Base-by-base conservation (phyloP, 1,140 invertebrate species). In the Drosophila tropicalis region DNA sequence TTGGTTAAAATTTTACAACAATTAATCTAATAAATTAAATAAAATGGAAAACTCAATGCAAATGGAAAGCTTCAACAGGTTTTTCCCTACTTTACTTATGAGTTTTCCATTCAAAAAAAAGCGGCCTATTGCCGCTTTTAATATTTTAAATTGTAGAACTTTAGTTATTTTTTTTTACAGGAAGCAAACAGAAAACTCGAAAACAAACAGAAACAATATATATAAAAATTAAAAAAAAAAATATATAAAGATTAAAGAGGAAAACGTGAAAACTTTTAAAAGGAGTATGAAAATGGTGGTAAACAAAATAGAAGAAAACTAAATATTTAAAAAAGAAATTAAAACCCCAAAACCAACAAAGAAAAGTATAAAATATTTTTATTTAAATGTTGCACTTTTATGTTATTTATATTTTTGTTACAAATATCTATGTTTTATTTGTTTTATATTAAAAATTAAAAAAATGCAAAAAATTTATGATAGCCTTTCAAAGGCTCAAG, bases 131-230 rank as follows among this genome's bases (percentile, higher is more conserved):
- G 72, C 17, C 83, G 84, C 51, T 64, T 73, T 80, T 86, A 70
- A 17, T 57, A 67, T 71, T 79, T 47, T 72, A 67, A 83, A 83
- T 73, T 69, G 79, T 87, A 87, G 83, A 62, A 86, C 22, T 87
- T 83, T 87, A 86, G 83, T 87, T 82, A 67, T 89, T 73, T 89
- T 73, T 87, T 72, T 86, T 86, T 83, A 72, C 83, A 86, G 83
- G 83, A 79, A 64, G 74, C 76, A 87, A 44, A 36, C 17, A 61
- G 6, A 41, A 5, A 29, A 12, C 55, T 36, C 15, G 67, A 82
- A 76, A 79, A 70, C 75, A 79, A 76, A 72, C 55, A 63, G 47
- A 72, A 60, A 83, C 29, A 29, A 29, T 5, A 29, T 29, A 29
- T 29, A 76, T 70, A 66, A 55, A 72, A 47, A 85, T 79, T 82